Conservation (phyloP, 1,140 invertebrate genomes). For the Drosophila sulfurigaster region DNA sequence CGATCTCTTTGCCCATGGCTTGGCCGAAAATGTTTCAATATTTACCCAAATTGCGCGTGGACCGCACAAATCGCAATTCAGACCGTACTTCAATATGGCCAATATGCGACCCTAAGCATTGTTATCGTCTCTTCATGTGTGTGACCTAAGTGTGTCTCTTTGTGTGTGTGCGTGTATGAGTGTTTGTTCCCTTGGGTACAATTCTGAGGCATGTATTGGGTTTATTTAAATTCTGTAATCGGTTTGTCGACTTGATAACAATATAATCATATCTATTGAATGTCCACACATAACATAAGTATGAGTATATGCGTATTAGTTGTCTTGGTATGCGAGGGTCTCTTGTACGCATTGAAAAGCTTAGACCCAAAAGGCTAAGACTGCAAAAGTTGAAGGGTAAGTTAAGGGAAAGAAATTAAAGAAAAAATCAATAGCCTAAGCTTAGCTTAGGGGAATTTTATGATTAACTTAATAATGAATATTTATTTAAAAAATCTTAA, state of each 20-base stretch:
- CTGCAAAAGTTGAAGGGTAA: background rate
- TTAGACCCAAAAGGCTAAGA: background rate
- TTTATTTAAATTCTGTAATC: slow-evolving; percentile 28
- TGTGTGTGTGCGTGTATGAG: background rate
- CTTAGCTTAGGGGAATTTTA: background rate
- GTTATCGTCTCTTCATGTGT: slow-evolving; percentile 38
- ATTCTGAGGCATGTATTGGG: slow-evolving; percentile 33
- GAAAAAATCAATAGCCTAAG: background rate
- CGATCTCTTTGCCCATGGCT: slow-evolving; percentile 9
- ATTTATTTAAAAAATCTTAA: no score
- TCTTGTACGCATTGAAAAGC: background rate
- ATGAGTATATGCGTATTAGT: background rate
- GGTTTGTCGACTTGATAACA: slow-evolving; percentile 28
- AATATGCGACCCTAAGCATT: slow-evolving; percentile 60
- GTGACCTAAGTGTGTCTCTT: background rate
- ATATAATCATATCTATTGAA: slow-evolving; percentile 10
- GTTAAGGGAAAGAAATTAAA: background rate
- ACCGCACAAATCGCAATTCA: slow-evolving; percentile 63
- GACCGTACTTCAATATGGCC: slow-evolving; percentile 64
- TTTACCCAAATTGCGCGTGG: slow-evolving; percentile 75
- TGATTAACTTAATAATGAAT: no score
- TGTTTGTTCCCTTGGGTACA: slow-evolving; percentile 26
- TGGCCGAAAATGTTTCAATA: slow-evolving; percentile 70
- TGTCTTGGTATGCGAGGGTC: background rate
- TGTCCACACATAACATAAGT: background rate